Percentiles rank a stretch among this genome's conserved stretches.
Evolutionary conservation across 2,113 vertebrate genomes (phyloP).

Genomic region (Pardalotus punctatus): DNA sequence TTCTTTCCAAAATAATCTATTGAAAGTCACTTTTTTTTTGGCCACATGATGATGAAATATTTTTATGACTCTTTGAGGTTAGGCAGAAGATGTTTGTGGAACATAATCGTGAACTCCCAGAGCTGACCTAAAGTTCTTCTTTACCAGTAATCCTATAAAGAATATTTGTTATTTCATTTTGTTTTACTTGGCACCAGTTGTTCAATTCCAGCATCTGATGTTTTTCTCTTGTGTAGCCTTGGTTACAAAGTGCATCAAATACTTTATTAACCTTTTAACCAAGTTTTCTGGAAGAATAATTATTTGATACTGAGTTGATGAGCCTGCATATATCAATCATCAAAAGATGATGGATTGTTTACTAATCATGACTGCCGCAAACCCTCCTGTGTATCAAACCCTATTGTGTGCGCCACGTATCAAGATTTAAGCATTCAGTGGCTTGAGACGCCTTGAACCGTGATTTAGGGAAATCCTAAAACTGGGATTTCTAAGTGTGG

Average conservation of each 20-base stretch:
- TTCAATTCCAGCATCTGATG: neutral
- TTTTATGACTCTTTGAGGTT: neutral
- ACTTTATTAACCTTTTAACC: neutral
- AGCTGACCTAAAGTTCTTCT: conserved; percentile 21
- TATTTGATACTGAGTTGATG: neutral
- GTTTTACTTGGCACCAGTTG: neutral
- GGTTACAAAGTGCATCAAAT: neutral
- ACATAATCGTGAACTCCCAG: neutral
- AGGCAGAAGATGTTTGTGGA: neutral
- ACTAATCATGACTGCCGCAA: neutral
- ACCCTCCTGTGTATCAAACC: neutral
- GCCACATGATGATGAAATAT: neutral
- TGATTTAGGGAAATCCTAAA: neutral
- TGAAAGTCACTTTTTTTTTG: neutral
- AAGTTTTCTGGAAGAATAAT: neutral
- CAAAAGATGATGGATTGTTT: neutral
- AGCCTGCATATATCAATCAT: neutral
- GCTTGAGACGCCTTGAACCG: neutral
- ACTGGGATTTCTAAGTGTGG: neutral
- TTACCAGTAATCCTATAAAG: conserved; percentile 11
- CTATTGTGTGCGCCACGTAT: rapidly evolving
- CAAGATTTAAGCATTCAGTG: neutral
- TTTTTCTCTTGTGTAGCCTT: neutral
- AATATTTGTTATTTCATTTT: neutral
- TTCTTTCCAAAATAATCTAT: neutral